Base-by-base conservation (phyloP, 2,113 vertebrate species). In the Melanostigma gelatinosum region DNA sequence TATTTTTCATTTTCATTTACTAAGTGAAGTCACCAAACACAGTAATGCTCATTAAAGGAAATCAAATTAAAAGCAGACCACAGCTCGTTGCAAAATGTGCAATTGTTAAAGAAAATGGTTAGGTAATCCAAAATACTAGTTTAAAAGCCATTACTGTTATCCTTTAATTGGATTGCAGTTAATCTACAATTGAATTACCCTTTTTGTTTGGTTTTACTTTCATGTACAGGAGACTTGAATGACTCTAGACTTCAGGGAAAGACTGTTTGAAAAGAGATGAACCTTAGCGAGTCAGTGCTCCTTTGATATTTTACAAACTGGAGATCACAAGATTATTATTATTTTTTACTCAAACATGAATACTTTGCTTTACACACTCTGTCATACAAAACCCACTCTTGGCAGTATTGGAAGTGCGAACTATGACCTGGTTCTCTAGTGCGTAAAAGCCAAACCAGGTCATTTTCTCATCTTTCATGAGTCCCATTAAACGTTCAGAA, bases 1-100 rank as follows among this genome's bases (percentile, higher is more conserved):
- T 79, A 87, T 82, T 84, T 89, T 76, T 79, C 29, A 75, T 91
- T 88, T 87, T 91, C 54, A 83, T 92, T 93, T 93, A 94, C 91
- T 93, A 94, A 92, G 91, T 93, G 93, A 92, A 90, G 86, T 93
- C 93, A 94, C 93, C 91, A 94, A 94, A 94, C 93, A 94, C 90
- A 85, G 82, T 85, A 89, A 93, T 92, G 91, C 82, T 92, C 82
- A 77, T 92, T 75, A 87, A 92, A 93, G 62, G 85, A 93, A 94
- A 87, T 81, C 75, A 91, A 92, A 93, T 83, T 72, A 65, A 92
- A 94, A 88, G 89, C 87, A 86, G 88, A 92, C 77, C 89, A 93
- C 93, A 89, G 86, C 86, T 90, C 66, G 71, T 88, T 90, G 77
- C 85, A 90, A 88, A 92, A 93, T 94, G 91, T 94, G 91, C 88